A percentile compares a stretch with the other conserved stretches of the same genome.
Evolutionary conservation across 1,140 invertebrate species (phyloP).

Genomic region (Papilio xuthus): DNA sequence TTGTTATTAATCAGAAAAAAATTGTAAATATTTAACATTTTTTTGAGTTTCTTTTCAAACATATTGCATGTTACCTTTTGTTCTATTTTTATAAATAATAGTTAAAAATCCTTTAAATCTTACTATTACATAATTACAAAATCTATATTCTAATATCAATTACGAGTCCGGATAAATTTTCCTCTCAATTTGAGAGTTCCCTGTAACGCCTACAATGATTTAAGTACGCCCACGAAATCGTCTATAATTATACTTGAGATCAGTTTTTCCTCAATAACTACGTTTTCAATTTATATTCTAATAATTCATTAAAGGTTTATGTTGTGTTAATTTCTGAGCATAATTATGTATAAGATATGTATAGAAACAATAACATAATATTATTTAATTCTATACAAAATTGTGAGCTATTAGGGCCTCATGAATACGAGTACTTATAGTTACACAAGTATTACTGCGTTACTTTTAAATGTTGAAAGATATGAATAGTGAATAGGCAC

Average conservation of each 20-base stretch:
- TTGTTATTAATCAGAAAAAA: too few relatives aligned
- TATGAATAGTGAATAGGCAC: too few relatives aligned
- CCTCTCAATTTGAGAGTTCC: slow-evolving; percentile 6
- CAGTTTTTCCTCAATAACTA: not conserved
- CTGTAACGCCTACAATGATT: not conserved
- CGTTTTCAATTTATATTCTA: not conserved
- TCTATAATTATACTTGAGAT: not conserved
- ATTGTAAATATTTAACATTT: too few relatives aligned
- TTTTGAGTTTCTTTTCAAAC: too few relatives aligned
- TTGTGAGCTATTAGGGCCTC: too few relatives aligned
- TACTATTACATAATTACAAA: not conserved
- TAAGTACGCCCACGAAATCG: not conserved
- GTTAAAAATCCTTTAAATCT: not conserved
- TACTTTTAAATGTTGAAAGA: too few relatives aligned
- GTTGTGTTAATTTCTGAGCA: not conserved
- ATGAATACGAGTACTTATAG: too few relatives aligned
- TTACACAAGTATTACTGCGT: too few relatives aligned
- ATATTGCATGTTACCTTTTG: too few relatives aligned
- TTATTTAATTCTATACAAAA: not conserved
- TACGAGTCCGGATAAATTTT: not conserved
- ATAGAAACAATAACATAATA: not conserved
- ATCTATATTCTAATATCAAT: not conserved
- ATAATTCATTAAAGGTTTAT: not conserved
- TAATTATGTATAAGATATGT: not conserved
- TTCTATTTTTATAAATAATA: not conserved